Percentiles rank a stretch among this genome's conserved stretches.
Conservation (phyloP, 2,888 invertebrate genomes). For the Anarsia innoxiella region DNA sequence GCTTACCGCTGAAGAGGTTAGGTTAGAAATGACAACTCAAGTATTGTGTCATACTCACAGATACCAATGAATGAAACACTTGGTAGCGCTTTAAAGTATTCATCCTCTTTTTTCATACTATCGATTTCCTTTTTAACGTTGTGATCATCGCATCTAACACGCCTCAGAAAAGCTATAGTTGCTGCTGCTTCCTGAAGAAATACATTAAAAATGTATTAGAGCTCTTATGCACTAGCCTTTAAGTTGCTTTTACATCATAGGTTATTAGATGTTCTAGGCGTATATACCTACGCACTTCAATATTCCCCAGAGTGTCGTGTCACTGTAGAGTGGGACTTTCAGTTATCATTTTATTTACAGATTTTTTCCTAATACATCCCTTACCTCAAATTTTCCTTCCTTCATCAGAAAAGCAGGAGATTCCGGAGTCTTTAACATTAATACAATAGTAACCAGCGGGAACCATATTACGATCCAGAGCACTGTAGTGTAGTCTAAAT, state of each 20-base stretch:
- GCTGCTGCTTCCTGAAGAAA: neutral
- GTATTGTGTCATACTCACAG: no score
- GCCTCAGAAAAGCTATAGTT: neutral
- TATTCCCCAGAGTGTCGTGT: no score
- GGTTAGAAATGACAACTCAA: no score
- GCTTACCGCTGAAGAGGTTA: no score
- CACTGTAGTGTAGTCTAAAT: slow-evolving; percentile 38
- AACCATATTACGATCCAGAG: slow-evolving; percentile 35
- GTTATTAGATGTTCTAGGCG: no score
- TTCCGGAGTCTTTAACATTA: slow-evolving; percentile 48
- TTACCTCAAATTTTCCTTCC: slow-evolving; percentile 39
- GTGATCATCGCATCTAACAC: neutral
- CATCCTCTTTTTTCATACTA: neutral
- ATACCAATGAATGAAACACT: neutral
- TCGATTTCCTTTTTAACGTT: neutral
- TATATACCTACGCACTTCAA: no score
- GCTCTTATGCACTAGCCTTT: no score
- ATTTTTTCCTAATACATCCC: neutral
- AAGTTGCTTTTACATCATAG: no score
- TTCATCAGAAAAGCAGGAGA: slow-evolving; percentile 53
- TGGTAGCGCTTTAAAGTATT: neutral
- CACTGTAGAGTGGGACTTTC: no score
- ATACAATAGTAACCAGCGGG: slow-evolving; percentile 32
- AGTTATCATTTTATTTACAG: no score
- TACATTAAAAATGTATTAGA: no score